Percentiles rank a stretch among this genome's conserved stretches.
These are phyloP conservation scores for Manduca sexta DNA, from an alignment of 1,140 invertebrate genomes.

Conservation along the genomic window DNA sequence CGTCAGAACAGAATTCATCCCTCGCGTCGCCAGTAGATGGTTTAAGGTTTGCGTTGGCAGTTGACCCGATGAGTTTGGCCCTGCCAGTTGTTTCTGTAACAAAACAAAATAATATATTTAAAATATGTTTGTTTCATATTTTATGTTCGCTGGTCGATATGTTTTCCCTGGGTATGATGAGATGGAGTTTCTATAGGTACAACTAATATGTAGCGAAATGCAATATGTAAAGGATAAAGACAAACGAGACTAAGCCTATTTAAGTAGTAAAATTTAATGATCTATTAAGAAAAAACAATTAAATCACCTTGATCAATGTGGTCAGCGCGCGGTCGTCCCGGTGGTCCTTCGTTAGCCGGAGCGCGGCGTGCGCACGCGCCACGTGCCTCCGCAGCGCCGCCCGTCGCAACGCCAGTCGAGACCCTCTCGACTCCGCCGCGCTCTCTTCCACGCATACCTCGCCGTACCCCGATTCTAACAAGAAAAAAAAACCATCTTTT, in stretches of 20 bases:
- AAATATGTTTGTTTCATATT: too few relatives aligned
- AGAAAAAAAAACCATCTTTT: neutral
- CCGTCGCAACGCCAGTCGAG: slow-evolving; percentile 68
- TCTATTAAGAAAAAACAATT: too few relatives aligned
- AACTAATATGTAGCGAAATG: too few relatives aligned
- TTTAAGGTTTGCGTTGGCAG: slow-evolving; percentile 51
- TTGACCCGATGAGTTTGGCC: slow-evolving; percentile 32
- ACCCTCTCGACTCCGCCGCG: slow-evolving; percentile 57
- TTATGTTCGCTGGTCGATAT: too few relatives aligned
- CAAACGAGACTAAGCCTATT: too few relatives aligned
- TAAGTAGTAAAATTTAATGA: too few relatives aligned
- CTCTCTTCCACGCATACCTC: slow-evolving; percentile 50
- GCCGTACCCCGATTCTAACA: slow-evolving; percentile 41
- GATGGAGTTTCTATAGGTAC: too few relatives aligned
- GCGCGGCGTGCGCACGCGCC: slow-evolving; percentile 55
- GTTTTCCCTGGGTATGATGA: too few relatives aligned
- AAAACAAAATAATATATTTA: neutral
- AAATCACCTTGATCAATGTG: slow-evolving; percentile 45
- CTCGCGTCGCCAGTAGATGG: slow-evolving; percentile 53
- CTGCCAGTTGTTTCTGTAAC: slow-evolving; percentile 53
- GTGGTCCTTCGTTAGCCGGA: slow-evolving; percentile 41
- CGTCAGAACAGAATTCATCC: slow-evolving; percentile 52
- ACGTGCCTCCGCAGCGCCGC: slow-evolving; percentile 74
- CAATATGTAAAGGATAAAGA: too few relatives aligned
- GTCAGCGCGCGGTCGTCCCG: slow-evolving; percentile 35